Conservation (phyloP, 2,797 vertebrate genomes). For the Pipistrellus pipistrellus region DNA sequence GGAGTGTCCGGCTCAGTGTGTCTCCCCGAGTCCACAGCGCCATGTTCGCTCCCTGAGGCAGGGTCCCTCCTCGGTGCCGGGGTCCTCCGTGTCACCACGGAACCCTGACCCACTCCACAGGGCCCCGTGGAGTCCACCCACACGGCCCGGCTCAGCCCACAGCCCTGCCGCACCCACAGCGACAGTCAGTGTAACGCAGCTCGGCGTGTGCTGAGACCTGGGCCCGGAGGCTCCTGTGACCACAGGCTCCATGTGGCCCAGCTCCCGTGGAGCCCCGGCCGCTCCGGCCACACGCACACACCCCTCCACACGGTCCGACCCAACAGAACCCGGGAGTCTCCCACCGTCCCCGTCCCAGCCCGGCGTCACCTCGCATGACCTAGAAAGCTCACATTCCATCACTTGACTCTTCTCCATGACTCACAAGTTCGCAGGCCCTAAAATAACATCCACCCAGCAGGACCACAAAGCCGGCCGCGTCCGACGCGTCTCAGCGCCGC, state of each 20-base stretch:
- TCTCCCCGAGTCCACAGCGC: neutral
- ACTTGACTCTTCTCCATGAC: neutral
- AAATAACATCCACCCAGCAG: conserved; percentile 44
- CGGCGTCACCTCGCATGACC: neutral
- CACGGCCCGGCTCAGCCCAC: neutral
- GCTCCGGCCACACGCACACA: neutral
- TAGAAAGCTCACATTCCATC: conserved; percentile 6
- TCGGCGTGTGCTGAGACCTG: neutral
- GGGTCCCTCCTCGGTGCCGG: neutral
- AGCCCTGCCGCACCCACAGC: neutral
- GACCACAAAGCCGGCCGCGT: neutral
- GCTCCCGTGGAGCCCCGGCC: neutral
- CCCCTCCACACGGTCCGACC: neutral
- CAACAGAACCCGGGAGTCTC: neutral
- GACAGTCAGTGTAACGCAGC: neutral
- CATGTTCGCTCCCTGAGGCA: neutral
- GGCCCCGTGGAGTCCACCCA: neutral
- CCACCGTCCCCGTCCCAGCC: neutral
- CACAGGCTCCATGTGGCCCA: neutral
- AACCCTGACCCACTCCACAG: neutral
- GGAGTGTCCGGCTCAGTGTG: neutral
- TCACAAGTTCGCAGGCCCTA: conserved; percentile 56
- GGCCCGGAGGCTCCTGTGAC: neutral
- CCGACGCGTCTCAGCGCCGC: neutral
- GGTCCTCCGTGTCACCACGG: neutral